Evolutionary conservation across 1,140 invertebrate species (phyloP), one percentile per base, ranked within the genome.

Genomic region (Chymomyza costata): DNA sequence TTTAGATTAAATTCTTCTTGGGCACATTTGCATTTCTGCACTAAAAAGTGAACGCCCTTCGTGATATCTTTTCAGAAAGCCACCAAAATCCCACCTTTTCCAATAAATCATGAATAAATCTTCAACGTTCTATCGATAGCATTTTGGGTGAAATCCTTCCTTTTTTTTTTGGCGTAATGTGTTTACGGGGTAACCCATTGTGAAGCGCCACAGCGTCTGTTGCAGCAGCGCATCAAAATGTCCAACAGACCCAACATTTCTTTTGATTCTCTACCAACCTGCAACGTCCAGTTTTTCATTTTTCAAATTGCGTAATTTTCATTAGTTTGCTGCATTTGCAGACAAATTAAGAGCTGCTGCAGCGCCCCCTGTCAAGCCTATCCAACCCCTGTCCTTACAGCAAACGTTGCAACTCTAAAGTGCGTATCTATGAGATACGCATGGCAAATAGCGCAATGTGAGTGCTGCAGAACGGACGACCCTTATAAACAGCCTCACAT

Each of bases 271-370:
- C 11, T 15, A 15, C 2, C 45, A 1, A 2, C 47, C 7, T 15
- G 11, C 11, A 6, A 2, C 37, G 11, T 49, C 17, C 16, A 16
- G 43, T 65, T 76, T 69, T 70, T 56, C 34, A 53, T 71, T 71
- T 64, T 78, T 80, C 59, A 67, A 80, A 80, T 80, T 80, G 67
- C 67, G 67, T 73, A 80, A 80, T 80, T 80, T 73, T 68, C 67
- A 80, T 80, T 80, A 80, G 73, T 80, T 71, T 80, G 71, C 66
- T 49, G 70, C 62, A 59, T 78, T 66, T 78, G 67, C 73, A 49
- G 73, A 59, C 67, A 80, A 78, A 80, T 76, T 76, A 78, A 76
- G 66, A 76, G 71, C 71, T 53, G 49, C 38, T 35, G 47, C 35
- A 54, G 7, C 10, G 40, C 46, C 18, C 34, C 17, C n/a, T 17